These are phyloP conservation scores for Tetranychus urticae DNA, from an alignment of 1,140 invertebrate genomes.

Conservation along the genomic window DNA sequence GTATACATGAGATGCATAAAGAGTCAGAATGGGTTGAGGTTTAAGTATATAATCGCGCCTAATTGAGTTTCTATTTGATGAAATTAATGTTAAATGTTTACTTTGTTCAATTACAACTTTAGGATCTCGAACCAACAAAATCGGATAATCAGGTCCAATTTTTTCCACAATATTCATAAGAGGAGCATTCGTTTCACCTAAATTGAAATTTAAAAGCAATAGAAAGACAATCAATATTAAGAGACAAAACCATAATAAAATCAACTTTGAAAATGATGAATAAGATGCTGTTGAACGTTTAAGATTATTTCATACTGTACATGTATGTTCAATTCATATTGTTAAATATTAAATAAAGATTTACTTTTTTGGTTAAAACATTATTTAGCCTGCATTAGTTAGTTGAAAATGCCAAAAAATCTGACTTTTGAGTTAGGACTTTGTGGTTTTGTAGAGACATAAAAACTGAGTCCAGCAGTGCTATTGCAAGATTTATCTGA, in stretches of 20 bases:
- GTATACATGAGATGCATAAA: slow-evolving; percentile 1
- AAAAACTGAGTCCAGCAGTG: no score
- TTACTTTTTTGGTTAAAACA: no score
- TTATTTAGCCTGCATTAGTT: no score
- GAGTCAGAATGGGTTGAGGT: slow-evolving; percentile 4
- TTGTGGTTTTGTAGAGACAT: no score
- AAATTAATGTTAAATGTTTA: slow-evolving; percentile 1
- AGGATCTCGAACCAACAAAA: slow-evolving; percentile 11
- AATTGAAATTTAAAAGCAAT: not conserved
- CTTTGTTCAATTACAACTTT: slow-evolving; percentile 1
- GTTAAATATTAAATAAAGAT: no score
- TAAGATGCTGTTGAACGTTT: not conserved
- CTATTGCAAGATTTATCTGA: no score
- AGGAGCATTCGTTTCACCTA: slow-evolving; percentile 11
- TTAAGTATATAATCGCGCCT: slow-evolving; percentile 3
- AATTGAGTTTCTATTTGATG: not conserved
- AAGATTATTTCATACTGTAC: not conserved
- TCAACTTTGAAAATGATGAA: no score
- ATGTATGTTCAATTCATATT: no score
- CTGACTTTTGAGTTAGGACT: no score
- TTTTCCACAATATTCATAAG: slow-evolving; percentile 13
- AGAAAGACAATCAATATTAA: no score
- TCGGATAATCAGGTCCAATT: slow-evolving; percentile 13
- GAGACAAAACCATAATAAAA: no score
- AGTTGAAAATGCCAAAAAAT: no score